A percentile compares a stretch with the other conserved stretches of the same genome.
Conservation (phyloP, 2,113 vertebrate genomes). For the Rattus norvegicus region DNA sequence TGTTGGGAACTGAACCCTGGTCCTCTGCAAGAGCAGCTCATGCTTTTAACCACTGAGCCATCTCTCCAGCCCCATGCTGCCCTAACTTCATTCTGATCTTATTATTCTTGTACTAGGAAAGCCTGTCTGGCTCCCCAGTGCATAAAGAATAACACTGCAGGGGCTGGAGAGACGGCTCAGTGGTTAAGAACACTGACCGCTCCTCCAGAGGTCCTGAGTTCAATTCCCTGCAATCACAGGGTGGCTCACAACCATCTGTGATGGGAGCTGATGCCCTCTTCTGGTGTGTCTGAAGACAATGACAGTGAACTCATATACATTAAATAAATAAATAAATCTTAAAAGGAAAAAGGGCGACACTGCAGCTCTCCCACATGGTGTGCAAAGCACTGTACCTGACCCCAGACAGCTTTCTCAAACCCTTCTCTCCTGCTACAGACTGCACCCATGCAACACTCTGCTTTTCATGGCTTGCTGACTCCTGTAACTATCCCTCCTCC, state of each 20-base stretch:
- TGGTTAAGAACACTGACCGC: too few species aligned
- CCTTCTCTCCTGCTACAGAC: too few species aligned
- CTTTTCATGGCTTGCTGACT: neutral
- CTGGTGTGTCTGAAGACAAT: too few species aligned
- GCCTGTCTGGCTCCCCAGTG: neutral
- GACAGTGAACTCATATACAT: too few species aligned
- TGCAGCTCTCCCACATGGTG: neutral
- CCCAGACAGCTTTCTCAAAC: neutral
- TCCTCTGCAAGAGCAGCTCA: neutral
- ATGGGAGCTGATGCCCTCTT: too few species aligned
- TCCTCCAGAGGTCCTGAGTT: too few species aligned
- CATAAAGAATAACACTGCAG: neutral
- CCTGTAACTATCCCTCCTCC: neutral
- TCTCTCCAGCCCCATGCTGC: neutral
- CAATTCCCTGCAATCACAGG: too few species aligned
- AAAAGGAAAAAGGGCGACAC: neutral
- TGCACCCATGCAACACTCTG: rapidly evolving
- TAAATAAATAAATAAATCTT: neutral
- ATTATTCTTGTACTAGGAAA: neutral
- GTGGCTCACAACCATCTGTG: too few species aligned
- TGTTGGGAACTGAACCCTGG: neutral
- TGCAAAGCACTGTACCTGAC: neutral
- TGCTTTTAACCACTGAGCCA: neutral
- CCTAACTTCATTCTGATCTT: neutral
- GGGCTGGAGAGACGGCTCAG: too few species aligned